A percentile compares a stretch with the other conserved stretches of the same genome.
Evolutionary conservation across 2,113 vertebrate species (phyloP).

Genomic region (Petrocephalus zakoni): DNA sequence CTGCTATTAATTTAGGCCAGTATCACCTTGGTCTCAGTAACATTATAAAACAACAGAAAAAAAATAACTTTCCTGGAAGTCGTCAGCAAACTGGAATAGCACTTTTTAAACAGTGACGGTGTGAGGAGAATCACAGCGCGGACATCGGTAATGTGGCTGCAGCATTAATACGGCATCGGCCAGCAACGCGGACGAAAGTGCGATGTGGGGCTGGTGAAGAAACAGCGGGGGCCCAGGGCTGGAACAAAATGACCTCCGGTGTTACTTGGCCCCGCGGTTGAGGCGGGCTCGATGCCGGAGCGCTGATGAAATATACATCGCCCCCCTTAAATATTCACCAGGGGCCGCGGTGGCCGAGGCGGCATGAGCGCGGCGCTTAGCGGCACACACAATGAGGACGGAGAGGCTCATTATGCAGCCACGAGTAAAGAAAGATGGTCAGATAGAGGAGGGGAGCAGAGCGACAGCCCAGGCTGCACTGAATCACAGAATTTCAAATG

Average conservation of each 20-base stretch:
- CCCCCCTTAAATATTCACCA: conserved; percentile 2
- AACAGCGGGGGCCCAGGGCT: not conserved
- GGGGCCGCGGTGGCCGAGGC: not conserved
- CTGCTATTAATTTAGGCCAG: not conserved
- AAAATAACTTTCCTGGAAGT: not conserved
- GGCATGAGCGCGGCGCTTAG: not conserved
- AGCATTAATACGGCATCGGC: not conserved
- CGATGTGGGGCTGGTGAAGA: not conserved
- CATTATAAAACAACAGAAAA: not conserved
- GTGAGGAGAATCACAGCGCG: not conserved
- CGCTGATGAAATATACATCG: not conserved
- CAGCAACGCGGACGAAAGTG: not conserved
- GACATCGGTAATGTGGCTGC: not conserved
- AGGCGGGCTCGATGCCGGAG: not conserved
- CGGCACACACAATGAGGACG: not conserved
- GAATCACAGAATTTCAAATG: conserved; percentile 5
- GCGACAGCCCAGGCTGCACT: not conserved
- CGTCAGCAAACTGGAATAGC: not conserved
- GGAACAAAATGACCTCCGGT: not conserved
- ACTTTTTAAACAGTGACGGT: not conserved
- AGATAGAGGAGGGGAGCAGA: not conserved
- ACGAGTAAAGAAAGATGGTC: not conserved
- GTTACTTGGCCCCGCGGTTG: not conserved
- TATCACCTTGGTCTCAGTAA: not conserved
- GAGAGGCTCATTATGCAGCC: conserved; percentile 10